Base-by-base conservation (phyloP, 1,140 invertebrate species). In the Drosophila orena region DNA sequence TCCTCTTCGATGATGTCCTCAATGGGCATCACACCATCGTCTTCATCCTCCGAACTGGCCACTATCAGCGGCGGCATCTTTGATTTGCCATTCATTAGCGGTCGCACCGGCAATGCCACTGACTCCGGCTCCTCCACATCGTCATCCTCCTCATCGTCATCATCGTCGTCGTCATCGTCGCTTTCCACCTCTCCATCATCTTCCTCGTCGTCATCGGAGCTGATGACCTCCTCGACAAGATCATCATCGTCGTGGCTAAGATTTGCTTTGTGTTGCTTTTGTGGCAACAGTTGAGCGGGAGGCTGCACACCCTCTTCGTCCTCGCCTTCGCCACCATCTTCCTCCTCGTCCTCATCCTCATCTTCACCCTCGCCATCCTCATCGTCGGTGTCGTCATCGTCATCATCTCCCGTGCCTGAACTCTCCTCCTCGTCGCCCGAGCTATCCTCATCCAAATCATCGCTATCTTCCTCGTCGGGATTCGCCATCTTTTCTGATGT, bases 1-100 rank as follows among this genome's bases (percentile, higher is more conserved):
- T 84, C 80, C 49, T 83, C 80, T 7, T 88, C 77, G 44, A 79
- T 86, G 58, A 88, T 90, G 58, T 90, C 73, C 22, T 80, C 76
- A 49, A 83, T 77, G 38, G 56, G 60, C 53, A 90, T 62, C 2
- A 73, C 49, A 30, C 52, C 70, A 3, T 64, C 75, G 0, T 53
- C 59, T 0, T 58, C 74, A 0, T 69, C 74, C 11, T 74, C 81
- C 1, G 81, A 86, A 7, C 59, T 74, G 27, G 71, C 54, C 59
- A 80, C 44, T 0, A 84, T 64, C 6, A 74, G 46, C 24, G 58
- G 44, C 30, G 53, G 52, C 50, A 38, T 80, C 55, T 40, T 74
- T 35, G 58, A 56, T 49, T 42, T 62, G 43, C 60, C 55, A 61
- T 38, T 81, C 80, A 56, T 85, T 53, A 40, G 58, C 49, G 15